phyloP scores from a whole-genome alignment of 2,888 invertebrate species.

The Chouioia cunea region DNA sequence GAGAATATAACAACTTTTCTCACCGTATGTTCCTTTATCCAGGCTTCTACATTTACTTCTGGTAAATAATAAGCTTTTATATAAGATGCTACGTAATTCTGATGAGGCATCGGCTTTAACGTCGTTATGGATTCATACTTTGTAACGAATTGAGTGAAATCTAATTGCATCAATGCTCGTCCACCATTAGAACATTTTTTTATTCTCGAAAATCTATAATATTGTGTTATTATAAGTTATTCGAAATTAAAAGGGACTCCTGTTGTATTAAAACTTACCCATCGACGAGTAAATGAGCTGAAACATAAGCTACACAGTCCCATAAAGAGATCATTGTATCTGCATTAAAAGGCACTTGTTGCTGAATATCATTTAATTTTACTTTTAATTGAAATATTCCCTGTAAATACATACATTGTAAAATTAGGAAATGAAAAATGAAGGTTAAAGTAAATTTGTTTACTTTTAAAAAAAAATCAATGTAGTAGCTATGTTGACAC shows the following conservation, averaged over 20 bases:
- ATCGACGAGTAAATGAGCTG: slow-evolving; percentile 91
- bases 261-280: slow-evolving; percentile 73
- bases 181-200: slow-evolving; percentile 97
- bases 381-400: slow-evolving; percentile 84
- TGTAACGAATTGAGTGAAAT: slow-evolving; percentile 93
- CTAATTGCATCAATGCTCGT: slow-evolving; percentile 96
- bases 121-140: slow-evolving; percentile 90
- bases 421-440: slow-evolving; percentile 7
- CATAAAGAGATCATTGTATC: slow-evolving; percentile 82
- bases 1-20: too few species aligned
- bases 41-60: slow-evolving; percentile 81
- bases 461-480: slow-evolving; percentile 80
- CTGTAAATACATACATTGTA: slow-evolving; percentile 60
- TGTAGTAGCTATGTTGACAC: slow-evolving; percentile 92
- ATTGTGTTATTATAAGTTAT: slow-evolving; percentile 21
- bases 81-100: slow-evolving; percentile 92
- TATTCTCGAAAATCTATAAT: slow-evolving; percentile 82
- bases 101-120: slow-evolving; percentile 86
- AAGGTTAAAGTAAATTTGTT: slow-evolving; percentile 51
- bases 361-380: slow-evolving; percentile 80
- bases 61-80: slow-evolving; percentile 97
- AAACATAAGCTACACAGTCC: slow-evolving; percentile 88
- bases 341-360: slow-evolving; percentile 78
- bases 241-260: too few species aligned
- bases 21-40: too few species aligned